Percentiles rank a stretch among this genome's conserved stretches.
Conservation (phyloP, 2,113 vertebrate species). For the Chrysochloris asiatica region DNA sequence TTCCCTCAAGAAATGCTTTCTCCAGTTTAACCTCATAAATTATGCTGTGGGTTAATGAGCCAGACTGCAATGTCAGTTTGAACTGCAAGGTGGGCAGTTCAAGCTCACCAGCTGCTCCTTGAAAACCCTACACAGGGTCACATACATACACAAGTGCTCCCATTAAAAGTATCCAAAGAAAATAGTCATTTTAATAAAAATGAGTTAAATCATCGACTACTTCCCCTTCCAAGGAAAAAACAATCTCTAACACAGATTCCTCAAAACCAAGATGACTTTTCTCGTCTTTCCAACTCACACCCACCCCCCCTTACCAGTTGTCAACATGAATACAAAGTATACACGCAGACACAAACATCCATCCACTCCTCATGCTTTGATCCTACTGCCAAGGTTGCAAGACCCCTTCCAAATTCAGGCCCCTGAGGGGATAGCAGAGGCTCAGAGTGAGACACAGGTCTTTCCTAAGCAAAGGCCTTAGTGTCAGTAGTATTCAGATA, state of each 20-base stretch:
- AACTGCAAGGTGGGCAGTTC: too few relatives aligned
- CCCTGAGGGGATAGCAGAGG: constrained; percentile 44
- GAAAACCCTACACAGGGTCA: too few relatives aligned
- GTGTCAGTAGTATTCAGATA: constrained; percentile 27
- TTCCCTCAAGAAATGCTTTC: not conserved
- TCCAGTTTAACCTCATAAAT: too few relatives aligned
- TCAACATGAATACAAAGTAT: constrained; percentile 37
- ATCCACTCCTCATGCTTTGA: constrained; percentile 51
- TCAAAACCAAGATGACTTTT: not conserved
- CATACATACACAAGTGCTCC: not conserved
- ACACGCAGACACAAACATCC: not conserved
- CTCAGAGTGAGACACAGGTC: constrained; percentile 35
- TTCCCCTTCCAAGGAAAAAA: constrained; percentile 39
- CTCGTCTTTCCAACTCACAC: not conserved
- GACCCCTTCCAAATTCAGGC: constrained; percentile 56
- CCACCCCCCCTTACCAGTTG: not conserved
- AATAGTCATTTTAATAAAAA: constrained; percentile 33
- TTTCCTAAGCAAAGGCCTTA: constrained; percentile 35
- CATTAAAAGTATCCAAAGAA: constrained; percentile 2
- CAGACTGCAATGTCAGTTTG: too few relatives aligned
- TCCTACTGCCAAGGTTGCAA: constrained; percentile 51
- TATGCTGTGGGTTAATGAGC: too few relatives aligned
- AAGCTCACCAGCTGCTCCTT: too few relatives aligned
- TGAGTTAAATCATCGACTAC: constrained; percentile 42
- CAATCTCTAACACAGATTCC: constrained; percentile 28